Base-by-base conservation (phyloP, 2,113 vertebrate species). In the Terrapene triunguis region DNA sequence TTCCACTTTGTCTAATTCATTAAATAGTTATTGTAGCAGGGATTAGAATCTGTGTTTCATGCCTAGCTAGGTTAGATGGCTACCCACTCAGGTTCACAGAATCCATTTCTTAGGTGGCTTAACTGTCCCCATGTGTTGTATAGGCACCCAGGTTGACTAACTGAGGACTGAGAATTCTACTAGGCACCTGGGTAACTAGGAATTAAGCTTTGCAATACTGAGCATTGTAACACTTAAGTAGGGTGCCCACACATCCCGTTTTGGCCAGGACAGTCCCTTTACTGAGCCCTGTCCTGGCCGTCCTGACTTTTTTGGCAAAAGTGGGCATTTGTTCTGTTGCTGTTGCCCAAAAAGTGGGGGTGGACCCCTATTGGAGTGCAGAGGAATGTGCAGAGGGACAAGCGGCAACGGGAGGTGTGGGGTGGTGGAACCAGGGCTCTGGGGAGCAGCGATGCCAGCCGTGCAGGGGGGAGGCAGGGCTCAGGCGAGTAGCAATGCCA, bases 341-440 rank as follows among this genome's bases (percentile, higher is more conserved):
- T 32, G 27, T 59, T 59, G 57, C 27, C 27, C 29, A 59, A 59
- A 59, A 32, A 25, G 11, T 11, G 27, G 27, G 27, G 27, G 27
- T 25, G 11, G 27, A 59, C 57, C 3, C 27, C 10, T 12, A 14
- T 2, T 2, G 4, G 55, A 9, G 55, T 11, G 24, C 25, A 57
- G 55, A 57, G 22, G 55, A 25, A 11, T 27, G 24, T 27, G 55
- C 55, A 27, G 9, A 7, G 24, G 55, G 25, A 24, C 10, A 27
- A 57, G 25, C 4, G 3, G 25, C 4, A 2, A 57, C 1, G 3
- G 22, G 9, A 27, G 22, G 25, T 57, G 10, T 2, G 24, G 24
- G 24, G 55, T 10, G 55, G 25, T 25, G 24, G 25, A 57, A 57
- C 22, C 55, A 27, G 55, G 25, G 24, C 55, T 57, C 24, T 10